These are phyloP conservation scores for Oryzias dopingdopingensis DNA, from an alignment of 2,797 vertebrate species.

Conservation along the genomic window DNA sequence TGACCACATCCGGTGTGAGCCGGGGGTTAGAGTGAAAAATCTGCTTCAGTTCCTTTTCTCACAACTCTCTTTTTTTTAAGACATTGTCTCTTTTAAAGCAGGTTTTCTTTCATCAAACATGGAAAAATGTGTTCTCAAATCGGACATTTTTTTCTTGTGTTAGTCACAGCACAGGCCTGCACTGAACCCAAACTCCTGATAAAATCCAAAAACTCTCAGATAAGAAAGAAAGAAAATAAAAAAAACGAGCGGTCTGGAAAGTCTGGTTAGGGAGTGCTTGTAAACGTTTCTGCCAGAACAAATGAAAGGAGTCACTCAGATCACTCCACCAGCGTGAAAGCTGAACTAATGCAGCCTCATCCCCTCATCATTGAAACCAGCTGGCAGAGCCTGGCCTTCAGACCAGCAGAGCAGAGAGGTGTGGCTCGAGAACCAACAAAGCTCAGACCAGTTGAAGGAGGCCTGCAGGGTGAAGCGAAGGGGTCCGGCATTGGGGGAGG, in stretches of 20 bases:
- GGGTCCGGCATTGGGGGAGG: slow-evolving; percentile 21
- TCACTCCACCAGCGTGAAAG: slow-evolving; percentile 30
- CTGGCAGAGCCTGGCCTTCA: slow-evolving; percentile 58
- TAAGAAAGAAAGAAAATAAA: not conserved
- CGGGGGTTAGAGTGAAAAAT: too few species aligned
- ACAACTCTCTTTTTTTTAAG: too few species aligned
- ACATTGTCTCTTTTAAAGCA: too few species aligned
- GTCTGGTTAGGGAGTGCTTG: not conserved
- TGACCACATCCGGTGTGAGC: too few species aligned
- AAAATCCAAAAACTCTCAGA: slow-evolving; percentile 28
- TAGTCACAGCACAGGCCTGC: slow-evolving; percentile 37
- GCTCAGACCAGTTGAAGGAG: slow-evolving; percentile 43
- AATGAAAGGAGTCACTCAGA: slow-evolving; percentile 13
- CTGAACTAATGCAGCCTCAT: slow-evolving; percentile 31
- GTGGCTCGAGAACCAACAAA: slow-evolving; percentile 40
- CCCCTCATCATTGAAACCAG: slow-evolving; percentile 53
- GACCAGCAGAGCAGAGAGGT: slow-evolving; percentile 37
- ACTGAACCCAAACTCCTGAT: slow-evolving; percentile 34
- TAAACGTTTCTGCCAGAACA: slow-evolving; percentile 7
- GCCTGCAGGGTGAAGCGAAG: slow-evolving; percentile 21
- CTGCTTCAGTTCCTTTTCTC: too few species aligned
- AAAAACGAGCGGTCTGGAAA: slow-evolving; percentile 2
- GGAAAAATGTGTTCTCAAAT: slow-evolving; percentile 10
- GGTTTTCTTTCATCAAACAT: too few species aligned
- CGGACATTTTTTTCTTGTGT: slow-evolving; percentile 9